Base-by-base conservation (phyloP, 2,888 invertebrate genomes). In the Phaonia tiefii region DNA sequence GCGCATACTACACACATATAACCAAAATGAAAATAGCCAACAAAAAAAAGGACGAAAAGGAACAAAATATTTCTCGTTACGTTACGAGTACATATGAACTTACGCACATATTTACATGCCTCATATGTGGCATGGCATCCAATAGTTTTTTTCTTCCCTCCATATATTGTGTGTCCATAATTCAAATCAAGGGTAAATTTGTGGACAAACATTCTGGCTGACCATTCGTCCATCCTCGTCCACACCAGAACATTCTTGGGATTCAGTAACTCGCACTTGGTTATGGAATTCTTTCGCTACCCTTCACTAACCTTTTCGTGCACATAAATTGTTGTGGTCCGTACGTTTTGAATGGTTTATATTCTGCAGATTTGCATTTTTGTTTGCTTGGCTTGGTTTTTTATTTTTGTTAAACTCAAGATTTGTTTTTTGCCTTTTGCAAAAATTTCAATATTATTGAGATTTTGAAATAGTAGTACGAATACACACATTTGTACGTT, bases 321-420 rank as follows among this genome's bases (percentile, higher is more conserved):
- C 63, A 63, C 39, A 63, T 63, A 63, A 63, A 63, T 63, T 63
- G 63, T 42, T 63, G 63, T 63, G 39, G 63, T 42, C 63, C 63
- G 42, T 63, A 39, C 63, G 39, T 63, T 60, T 17, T 39, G 26
- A 63, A 63, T 74, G 49, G 31, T 65, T 51, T 51, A 74, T 44
- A 77, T 58, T 75, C 77, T 42, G 46, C 58, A 66, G 73, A 80
- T 70, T 70, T 75, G 60, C 67, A 75, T 63, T 77, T 75, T 70
- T n/a, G n/a, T n/a, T 31, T 56, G 54, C 42, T 70, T 56, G n/a
- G 8, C 25, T 56, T 42, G 58, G 0, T 63, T 63, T 67, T 65
- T 20, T 49, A 22, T 51, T 39, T 69, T 37, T 69, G 63, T 17
- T 39, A 37, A 60, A 63, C 39, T 60, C 39, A 60, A 63, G 39